A percentile compares a stretch with the other conserved stretches of the same genome.
Evolutionary conservation across 2,888 invertebrate genomes (phyloP).

Genomic region (Meteorus colon): DNA sequence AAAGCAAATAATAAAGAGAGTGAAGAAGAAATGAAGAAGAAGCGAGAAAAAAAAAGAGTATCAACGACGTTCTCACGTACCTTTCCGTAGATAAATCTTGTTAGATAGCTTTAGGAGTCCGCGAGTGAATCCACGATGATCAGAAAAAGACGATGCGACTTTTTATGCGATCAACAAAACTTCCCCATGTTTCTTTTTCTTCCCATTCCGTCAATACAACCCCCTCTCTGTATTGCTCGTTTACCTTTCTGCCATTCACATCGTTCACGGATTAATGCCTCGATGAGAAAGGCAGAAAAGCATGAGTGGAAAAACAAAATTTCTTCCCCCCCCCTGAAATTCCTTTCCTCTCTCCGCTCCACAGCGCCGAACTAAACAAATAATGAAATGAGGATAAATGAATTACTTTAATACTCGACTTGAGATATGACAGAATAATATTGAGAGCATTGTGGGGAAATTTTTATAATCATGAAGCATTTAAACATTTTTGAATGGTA

Average conservation of each 20-base stretch:
- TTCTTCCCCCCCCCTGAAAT: conserved; percentile 20
- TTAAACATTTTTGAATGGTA: conserved; percentile 29
- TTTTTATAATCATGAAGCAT: conserved; percentile 25
- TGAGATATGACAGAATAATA: conserved; percentile 42
- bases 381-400: conserved; percentile 31
- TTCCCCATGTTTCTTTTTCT: conserved; percentile 36
- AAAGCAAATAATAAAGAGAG: background rate
- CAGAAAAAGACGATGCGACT: conserved; percentile 41
- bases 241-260: conserved; percentile 15
- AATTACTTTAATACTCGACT: conserved; percentile 33
- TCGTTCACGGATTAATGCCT: conserved; percentile 30
- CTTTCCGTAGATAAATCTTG: conserved; percentile 47
- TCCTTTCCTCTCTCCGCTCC: conserved; percentile 21
- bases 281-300: conserved; percentile 33
- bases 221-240: conserved; percentile 5
- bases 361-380: conserved; percentile 37
- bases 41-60: conserved; percentile 36
- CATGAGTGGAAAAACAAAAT: conserved; percentile 39
- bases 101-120: conserved; percentile 45
- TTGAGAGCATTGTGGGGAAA: conserved; percentile 41
- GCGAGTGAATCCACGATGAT: conserved; percentile 36
- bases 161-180: conserved; percentile 52
- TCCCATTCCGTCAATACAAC: conserved; percentile 1
- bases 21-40: background rate
- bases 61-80: conserved; percentile 50